Conservation (phyloP, 2,113 vertebrate species). For the Pachycephala philippinensis region DNA sequence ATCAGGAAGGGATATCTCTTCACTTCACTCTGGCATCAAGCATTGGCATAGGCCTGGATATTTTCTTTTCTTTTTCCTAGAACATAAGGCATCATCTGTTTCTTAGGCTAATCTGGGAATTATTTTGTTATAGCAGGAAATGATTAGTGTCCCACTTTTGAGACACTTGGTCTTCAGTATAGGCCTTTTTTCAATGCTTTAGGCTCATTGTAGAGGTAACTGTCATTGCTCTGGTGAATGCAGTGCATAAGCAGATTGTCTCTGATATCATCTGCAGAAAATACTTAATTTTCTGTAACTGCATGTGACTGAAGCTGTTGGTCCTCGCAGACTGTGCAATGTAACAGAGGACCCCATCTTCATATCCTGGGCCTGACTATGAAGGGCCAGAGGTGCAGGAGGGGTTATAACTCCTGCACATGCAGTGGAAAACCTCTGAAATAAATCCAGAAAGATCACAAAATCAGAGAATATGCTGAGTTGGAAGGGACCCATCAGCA, state of each 20-base stretch:
- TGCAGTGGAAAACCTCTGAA: background rate
- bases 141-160: background rate
- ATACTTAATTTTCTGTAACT: background rate
- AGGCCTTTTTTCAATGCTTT: background rate
- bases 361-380: background rate
- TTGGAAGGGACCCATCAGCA: background rate
- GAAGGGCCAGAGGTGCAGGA: background rate
- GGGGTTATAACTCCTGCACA: background rate
- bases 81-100: background rate
- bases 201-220: background rate
- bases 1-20: background rate
- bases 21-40: background rate
- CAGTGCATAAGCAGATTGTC: background rate
- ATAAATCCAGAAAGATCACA: background rate
- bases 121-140: background rate
- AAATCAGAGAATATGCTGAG: background rate
- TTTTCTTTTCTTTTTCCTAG: background rate
- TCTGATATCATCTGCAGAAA: background rate
- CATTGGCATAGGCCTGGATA: background rate
- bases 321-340: background rate
- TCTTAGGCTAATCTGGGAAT: background rate
- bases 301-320: background rate
- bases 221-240: background rate
- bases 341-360: background rate
- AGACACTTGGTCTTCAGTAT: rapidly evolving